Conservation (phyloP, 2,113 vertebrate species). For the Pardalotus punctatus region DNA sequence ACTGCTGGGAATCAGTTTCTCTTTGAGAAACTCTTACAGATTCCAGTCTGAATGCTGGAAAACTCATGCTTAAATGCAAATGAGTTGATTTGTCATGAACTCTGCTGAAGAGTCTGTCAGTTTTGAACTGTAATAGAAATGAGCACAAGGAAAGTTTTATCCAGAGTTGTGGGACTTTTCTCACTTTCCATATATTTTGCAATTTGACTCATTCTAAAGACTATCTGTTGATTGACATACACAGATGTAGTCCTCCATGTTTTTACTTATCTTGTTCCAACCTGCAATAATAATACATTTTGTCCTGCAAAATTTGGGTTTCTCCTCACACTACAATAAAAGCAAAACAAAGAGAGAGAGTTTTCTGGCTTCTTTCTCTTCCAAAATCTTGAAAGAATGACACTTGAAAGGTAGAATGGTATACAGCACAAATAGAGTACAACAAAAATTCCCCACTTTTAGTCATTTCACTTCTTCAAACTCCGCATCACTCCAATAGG, state of each 20-base stretch:
- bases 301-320: neutral
- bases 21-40: neutral
- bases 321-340: neutral
- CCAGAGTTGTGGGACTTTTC: neutral
- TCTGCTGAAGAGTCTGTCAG: neutral
- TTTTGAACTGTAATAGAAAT: neutral
- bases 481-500: neutral
- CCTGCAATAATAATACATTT: neutral
- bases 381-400: neutral
- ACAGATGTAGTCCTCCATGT: neutral
- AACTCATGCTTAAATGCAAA: neutral
- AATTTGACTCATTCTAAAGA: neutral
- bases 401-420: neutral
- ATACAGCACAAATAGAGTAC: neutral
- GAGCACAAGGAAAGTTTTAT: neutral
- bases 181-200: neutral
- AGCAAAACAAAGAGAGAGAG: neutral
- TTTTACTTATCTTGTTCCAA: neutral
- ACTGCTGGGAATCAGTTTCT: neutral
- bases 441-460: neutral
- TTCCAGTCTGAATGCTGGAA: neutral
- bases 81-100: neutral
- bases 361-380: neutral
- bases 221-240: neutral
- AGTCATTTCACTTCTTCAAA: neutral